Base-by-base conservation (phyloP, 2,113 vertebrate genomes). In the Lasiurus borealis region DNA sequence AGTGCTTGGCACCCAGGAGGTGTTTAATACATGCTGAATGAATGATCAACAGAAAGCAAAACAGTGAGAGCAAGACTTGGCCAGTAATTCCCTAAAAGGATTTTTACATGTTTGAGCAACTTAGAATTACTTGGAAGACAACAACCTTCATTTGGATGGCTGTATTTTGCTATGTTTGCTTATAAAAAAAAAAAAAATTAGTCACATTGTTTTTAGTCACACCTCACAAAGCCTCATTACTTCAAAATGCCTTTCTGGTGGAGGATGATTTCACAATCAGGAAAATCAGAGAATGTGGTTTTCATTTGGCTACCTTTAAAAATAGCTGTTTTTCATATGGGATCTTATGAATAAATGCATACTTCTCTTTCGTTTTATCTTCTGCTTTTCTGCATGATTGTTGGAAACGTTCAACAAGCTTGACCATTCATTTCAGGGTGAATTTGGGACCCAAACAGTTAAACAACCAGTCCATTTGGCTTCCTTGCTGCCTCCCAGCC, bases 401-500 rank as follows among this genome's bases (percentile, higher is more conserved):
- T 95, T 81, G 31, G 68, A 52, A 72, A 92, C 86, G 59, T 46
- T 75, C 78, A 54, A 62, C 52, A 77, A 92, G 29, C 29, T 86
- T 86, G 87, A 48, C 66, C 62, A 57, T 93, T 90, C 66, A 72
- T 88, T 81, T 80, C 76, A 31, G 98, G 96, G 97, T 95, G 95
- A 95, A 92, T 98, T 96, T 97, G 98, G 98, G 96, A 95, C 93
- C 95, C 98, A 98, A 98, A 98, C 73, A 96, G 98, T 98, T 98
- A 98, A 98, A 97, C 94, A 96, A 94, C 96, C 97, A 95, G 97
- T 97, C 97, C 96, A 94, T 97, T 98, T 98, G 98, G 98, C 98
- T 98, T 98, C 97, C 97, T 97, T 97, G 96, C 97, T 98, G 98
- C 98, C 97, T 97, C 97, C 96, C 96, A 97, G 98, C 98, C 98